These are phyloP conservation scores for Campopleginae sp. DNA, from an alignment of 2,888 invertebrate species.

Conservation along the genomic window DNA sequence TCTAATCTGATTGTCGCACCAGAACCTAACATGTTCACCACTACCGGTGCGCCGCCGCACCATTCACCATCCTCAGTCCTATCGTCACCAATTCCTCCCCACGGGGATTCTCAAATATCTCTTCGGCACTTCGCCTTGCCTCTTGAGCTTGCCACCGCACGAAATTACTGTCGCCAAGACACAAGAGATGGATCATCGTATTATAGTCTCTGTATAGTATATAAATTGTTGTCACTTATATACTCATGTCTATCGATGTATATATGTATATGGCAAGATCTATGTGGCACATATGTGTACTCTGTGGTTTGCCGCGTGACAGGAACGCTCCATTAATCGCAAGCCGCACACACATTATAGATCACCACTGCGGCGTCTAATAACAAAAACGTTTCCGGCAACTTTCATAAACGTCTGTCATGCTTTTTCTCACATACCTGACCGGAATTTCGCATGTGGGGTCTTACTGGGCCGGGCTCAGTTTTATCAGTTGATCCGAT, in stretches of 20 bases:
- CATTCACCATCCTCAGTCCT: constrained; percentile 20
- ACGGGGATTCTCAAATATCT: constrained; percentile 64
- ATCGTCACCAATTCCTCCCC: constrained; percentile 54
- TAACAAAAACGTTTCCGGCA: constrained; percentile 8
- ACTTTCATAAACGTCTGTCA: constrained; percentile 33
- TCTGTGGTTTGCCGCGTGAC: constrained; percentile 43
- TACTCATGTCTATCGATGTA: constrained; percentile 11
- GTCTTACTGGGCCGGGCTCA: no score
- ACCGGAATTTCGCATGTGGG: no score
- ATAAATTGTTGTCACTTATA: constrained; percentile 12
- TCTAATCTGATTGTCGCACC: constrained; percentile 67
- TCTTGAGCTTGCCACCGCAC: constrained; percentile 59
- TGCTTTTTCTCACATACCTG: neutral
- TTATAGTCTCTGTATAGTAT: constrained; percentile 27
- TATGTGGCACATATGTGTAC: neutral
- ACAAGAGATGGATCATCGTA: constrained; percentile 62
- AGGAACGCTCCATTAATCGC: constrained; percentile 61
- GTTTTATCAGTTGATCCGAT: no score
- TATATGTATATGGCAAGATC: neutral
- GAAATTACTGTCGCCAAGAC: constrained; percentile 66
- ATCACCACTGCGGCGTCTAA: constrained; percentile 20
- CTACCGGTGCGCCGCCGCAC: constrained; percentile 33
- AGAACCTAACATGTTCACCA: constrained; percentile 50
- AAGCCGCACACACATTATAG: constrained; percentile 27
- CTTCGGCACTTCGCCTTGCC: constrained; percentile 62